A percentile compares a stretch with the other conserved stretches of the same genome.
Evolutionary conservation across 2,113 vertebrate genomes (phyloP).

Genomic region (Cariama cristata): DNA sequence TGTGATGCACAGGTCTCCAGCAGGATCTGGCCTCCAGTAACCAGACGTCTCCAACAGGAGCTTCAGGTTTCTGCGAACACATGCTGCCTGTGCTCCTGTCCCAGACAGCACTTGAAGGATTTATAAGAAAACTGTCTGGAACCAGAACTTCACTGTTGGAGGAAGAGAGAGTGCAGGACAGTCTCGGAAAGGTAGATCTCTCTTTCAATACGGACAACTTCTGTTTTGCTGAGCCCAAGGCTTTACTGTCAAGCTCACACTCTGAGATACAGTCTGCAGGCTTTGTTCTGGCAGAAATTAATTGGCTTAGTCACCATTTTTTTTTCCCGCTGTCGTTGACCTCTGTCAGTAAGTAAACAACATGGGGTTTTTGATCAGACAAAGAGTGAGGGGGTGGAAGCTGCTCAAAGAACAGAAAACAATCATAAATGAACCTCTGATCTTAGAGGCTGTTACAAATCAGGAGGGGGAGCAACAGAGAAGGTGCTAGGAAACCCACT

Average conservation of each 20-base stretch:
- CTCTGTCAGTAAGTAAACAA: constrained; percentile 50
- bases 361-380: constrained; percentile 17
- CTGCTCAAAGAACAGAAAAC: constrained; percentile 37
- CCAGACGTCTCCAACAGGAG: not conserved
- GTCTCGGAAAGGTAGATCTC: not conserved
- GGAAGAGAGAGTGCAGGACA: not conserved
- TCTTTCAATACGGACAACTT: not conserved
- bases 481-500: constrained; percentile 11
- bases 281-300: constrained; percentile 43
- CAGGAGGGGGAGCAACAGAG: not conserved
- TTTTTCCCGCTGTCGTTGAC: constrained; percentile 3
- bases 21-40: not conserved
- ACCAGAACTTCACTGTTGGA: not conserved
- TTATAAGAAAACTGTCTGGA: not conserved
- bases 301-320: constrained; percentile 45
- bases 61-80: not conserved
- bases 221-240: not conserved
- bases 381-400: constrained; percentile 6
- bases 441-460: not conserved
- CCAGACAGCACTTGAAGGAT: not conserved
- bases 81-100: not conserved
- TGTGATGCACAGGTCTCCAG: not conserved
- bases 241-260: not conserved
- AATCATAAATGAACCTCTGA: constrained; percentile 39
- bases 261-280: not conserved